Evolutionary conservation across 2,113 vertebrate species (phyloP), one percentile per base, ranked within the genome.

Genomic region (Bothrops jararaca): DNA sequence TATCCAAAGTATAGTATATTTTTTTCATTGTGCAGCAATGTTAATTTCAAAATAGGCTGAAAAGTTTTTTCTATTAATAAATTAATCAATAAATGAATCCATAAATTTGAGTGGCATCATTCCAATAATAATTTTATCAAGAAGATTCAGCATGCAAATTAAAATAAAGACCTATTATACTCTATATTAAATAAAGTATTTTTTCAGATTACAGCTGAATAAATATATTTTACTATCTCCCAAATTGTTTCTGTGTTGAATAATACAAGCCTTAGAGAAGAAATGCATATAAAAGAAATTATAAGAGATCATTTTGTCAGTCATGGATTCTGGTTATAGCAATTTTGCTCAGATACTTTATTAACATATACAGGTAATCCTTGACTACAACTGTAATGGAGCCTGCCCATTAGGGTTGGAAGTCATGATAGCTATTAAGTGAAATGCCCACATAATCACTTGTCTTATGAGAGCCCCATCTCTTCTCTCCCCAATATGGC

Each of bases 191-290:
- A 96, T 94, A 48, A 85, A 94, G 90, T 22, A 93, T 87, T 95
- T 96, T 80, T 95, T 92, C 86, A 94, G 92, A 64, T 80, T 95
- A 95, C 89, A 91, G 86, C 86, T 91, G 93, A 96, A 85, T 92
- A 96, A 96, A 96, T 95, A 94, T 95, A 94, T 22, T 88, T 93
- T 23, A 18, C 15, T 91, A 24, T 93, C 94, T 58, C 93, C 94
- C 15, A 94, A 94, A 92, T 74, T 90, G 56, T 48, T 58, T 95
- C 94, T 93, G 54, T 95, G 87, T 74, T 94, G 53, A 93, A 95
- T 94, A 94, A 94, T 95, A 95, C 96, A 96, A 95, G 74, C 93
- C 89, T 94, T 95, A 90, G 96, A 91, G 93, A 93, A 64, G 58
- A 60, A 80, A 39, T 20, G 6, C 34, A 52, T 93, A 85, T 96